Evolutionary conservation across 2,888 invertebrate species (phyloP), one percentile per base, ranked within the genome.

Genomic region (Hoplodrina ambigua): DNA sequence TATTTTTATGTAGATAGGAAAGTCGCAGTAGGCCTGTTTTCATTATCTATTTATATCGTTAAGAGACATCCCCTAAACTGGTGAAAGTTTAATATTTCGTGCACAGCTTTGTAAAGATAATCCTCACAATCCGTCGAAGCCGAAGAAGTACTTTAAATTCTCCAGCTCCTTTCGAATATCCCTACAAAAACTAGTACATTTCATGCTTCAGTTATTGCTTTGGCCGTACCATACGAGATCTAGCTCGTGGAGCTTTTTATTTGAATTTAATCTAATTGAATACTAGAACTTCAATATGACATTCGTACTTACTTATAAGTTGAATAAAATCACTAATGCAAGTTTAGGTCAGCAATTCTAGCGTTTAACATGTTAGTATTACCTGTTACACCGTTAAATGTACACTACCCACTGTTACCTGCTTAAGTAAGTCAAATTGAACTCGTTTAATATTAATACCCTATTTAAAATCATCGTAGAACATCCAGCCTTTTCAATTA

Each of bases 21-120:
- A 56, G 60, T 67, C 57, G 55, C 19, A 53, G 60, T 62, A 65
- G 63, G 57, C 46, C 54, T 46, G 57, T 65, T 70, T 74, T 37
- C 65, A 80, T 81, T 85, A 85, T 75, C 63, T 83, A 82, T 87
- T 82, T 82, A 85, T 55, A 53, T 72, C 69, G 69, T 78, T 75
- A 77, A 78, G 63, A 83, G 74, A 82, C 69, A 77, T 76, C 71
- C 25, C 67, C 66, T 64, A 72, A 83, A 72, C 80, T 72, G 78
- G 80, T 76, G 81, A 81, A 85, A 85, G 78, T 85, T 83, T 82
- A 82, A 85, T 86, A 86, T 84, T 88, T 82, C 73, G 69, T 69
- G 77, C 76, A 75, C 59, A 80, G 78, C 82, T 87, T 85, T 84
- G 77, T 83, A 61, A 76, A 78, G 82, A 87, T 85, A 81, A 86